phyloP scores from a whole-genome alignment of 2,797 vertebrate genomes.

The Poecilia wingei region DNA sequence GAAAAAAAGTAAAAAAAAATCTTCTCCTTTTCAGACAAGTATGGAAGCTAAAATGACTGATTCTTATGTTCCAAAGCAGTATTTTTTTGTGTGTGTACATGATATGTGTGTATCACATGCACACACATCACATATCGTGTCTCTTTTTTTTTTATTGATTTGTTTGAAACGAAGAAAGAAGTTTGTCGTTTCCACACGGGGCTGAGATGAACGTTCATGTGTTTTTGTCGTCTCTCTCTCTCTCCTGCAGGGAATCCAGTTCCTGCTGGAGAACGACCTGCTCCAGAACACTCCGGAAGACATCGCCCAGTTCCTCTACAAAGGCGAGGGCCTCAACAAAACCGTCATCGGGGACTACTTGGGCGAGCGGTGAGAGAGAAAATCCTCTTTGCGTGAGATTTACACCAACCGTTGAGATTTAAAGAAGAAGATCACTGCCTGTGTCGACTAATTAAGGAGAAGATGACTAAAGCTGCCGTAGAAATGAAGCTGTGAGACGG shows the following conservation, averaged over 20 bases:
- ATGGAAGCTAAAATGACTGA: no score
- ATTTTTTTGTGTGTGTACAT: no score
- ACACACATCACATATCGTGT: no score
- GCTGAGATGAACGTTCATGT: constrained; percentile 19
- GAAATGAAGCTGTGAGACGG: constrained; percentile 45
- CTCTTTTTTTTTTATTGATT: no score
- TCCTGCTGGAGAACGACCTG: constrained; percentile 90
- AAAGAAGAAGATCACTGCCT: constrained; percentile 51
- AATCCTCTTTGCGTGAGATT: constrained; percentile 46
- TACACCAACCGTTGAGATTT: constrained; percentile 52
- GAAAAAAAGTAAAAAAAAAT: no score
- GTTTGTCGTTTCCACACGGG: constrained; percentile 16
- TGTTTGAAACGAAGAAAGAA: constrained; percentile 9
- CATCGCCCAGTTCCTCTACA: constrained; percentile 93
- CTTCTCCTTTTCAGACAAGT: no score
- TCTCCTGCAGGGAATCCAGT: constrained; percentile 87
- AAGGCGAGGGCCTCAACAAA: constrained; percentile 94
- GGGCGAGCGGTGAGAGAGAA: constrained; percentile 86
- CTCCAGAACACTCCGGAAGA: constrained; percentile 89
- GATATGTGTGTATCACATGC: no score
- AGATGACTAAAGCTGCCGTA: constrained; percentile 20
- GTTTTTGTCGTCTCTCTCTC: constrained; percentile 7
- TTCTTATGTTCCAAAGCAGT: no score
- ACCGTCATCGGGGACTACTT: constrained; percentile 94
- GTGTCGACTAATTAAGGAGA: constrained; percentile 58